Evolutionary conservation across 2,113 vertebrate species (phyloP).

Genomic region (Orcinus orca): DNA sequence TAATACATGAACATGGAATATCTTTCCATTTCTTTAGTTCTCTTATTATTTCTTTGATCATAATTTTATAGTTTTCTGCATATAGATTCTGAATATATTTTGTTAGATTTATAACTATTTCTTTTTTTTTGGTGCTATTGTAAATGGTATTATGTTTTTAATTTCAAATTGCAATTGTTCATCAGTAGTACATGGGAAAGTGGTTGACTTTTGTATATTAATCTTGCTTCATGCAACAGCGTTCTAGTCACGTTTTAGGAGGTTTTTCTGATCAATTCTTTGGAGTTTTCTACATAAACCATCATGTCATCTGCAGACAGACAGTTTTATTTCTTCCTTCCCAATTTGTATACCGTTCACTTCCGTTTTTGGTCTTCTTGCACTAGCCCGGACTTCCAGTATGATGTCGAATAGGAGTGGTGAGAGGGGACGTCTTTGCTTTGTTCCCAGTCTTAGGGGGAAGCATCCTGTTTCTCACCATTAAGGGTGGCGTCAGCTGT

Average conservation of each 20-base stretch:
- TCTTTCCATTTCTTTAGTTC: not conserved
- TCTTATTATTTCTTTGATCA: not conserved
- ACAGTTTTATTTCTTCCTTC: not conserved
- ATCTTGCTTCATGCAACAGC: not conserved
- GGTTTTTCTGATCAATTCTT: not conserved
- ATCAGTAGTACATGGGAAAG: not conserved
- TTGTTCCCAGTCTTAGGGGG: rapidly evolving
- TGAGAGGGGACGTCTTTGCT: not conserved
- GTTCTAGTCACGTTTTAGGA: not conserved
- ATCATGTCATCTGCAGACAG: not conserved
- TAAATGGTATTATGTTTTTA: not conserved
- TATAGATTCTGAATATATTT: not conserved
- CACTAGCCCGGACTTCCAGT: not conserved
- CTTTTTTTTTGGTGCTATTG: not conserved
- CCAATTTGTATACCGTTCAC: not conserved
- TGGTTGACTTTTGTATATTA: not conserved
- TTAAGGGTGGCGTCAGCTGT: not conserved
- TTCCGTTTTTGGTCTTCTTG: not conserved
- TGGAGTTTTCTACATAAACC: not conserved
- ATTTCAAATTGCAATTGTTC: not conserved
- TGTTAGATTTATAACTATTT: not conserved
- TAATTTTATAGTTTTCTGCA: not conserved
- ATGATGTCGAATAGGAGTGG: rapidly evolving
- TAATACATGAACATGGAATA: not conserved
- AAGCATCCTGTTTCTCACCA: not conserved